Evolutionary conservation across 2,888 invertebrate species (phyloP).

Genomic region (Andrena camellia): DNA sequence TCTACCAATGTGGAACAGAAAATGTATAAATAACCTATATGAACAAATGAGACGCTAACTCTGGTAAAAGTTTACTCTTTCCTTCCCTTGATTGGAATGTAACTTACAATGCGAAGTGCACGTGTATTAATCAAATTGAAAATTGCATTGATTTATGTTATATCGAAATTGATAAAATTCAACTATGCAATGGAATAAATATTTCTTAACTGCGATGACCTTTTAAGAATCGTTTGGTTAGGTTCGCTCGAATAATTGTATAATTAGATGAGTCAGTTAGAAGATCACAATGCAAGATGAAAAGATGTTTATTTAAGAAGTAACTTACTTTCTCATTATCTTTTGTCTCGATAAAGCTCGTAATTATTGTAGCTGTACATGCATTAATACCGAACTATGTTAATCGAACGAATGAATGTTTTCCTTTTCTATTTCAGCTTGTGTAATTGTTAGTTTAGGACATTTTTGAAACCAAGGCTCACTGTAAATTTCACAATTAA

Average conservation of each 20-base stretch:
- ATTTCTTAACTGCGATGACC: neutral
- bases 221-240: neutral
- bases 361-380: conserved; percentile 34
- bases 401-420: conserved; percentile 27
- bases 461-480: conserved; percentile 85
- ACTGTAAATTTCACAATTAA: conserved; percentile 85
- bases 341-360: conserved; percentile 42
- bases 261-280: neutral
- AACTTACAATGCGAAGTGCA: neutral
- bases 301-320: neutral
- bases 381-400: conserved; percentile 4
- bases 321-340: neutral
- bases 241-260: neutral
- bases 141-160: neutral
- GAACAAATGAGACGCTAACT: conserved; percentile 10
- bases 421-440: conserved; percentile 87
- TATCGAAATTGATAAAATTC: neutral
- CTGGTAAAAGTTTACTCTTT: conserved; percentile 23
- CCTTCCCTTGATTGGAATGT: neutral
- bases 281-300: neutral
- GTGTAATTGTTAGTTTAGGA: conserved; percentile 87
- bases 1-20: neutral
- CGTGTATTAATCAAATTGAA: neutral
- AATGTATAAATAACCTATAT: conserved; percentile 50
- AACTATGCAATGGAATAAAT: neutral